Conservation (phyloP, 2,888 invertebrate species). For the Zaprionus obscuricornis region DNA sequence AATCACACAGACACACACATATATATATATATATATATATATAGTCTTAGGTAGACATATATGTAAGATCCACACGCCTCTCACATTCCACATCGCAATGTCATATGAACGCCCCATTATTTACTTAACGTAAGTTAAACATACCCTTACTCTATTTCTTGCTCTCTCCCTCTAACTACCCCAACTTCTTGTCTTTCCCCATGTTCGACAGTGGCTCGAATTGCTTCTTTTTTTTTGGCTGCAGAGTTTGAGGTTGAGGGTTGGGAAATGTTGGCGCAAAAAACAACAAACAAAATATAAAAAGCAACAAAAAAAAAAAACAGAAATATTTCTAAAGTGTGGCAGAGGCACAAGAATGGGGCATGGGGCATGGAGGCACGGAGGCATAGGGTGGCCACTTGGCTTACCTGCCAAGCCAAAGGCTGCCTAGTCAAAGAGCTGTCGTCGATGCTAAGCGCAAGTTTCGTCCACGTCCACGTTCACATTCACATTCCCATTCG, state of each 20-base stretch:
- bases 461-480: constrained; percentile 8
- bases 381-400: constrained; percentile 25
- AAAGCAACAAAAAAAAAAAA: constrained; percentile 32
- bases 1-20: no score
- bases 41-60: constrained; percentile 12
- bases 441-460: constrained; percentile 74
- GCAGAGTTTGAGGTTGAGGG: not conserved
- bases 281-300: constrained; percentile 25
- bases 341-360: constrained; percentile 2
- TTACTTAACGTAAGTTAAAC: constrained; percentile 79
- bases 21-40: constrained; percentile 15
- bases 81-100: constrained; percentile 34
- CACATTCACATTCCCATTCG: not conserved
- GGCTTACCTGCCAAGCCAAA: constrained; percentile 63
- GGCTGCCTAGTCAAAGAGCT: constrained; percentile 72
- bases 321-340: constrained; percentile 31
- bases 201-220: constrained; percentile 20
- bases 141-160: constrained; percentile 43
- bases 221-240: constrained; percentile 25
- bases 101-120: constrained; percentile 79
- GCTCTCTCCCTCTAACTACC: constrained; percentile 2
- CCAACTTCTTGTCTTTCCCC: not conserved
- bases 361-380: not conserved
- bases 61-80: constrained; percentile 11
- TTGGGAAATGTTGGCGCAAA: constrained; percentile 31